Base-by-base conservation (phyloP, 2,113 vertebrate species). In the Cinclus mexicanus region DNA sequence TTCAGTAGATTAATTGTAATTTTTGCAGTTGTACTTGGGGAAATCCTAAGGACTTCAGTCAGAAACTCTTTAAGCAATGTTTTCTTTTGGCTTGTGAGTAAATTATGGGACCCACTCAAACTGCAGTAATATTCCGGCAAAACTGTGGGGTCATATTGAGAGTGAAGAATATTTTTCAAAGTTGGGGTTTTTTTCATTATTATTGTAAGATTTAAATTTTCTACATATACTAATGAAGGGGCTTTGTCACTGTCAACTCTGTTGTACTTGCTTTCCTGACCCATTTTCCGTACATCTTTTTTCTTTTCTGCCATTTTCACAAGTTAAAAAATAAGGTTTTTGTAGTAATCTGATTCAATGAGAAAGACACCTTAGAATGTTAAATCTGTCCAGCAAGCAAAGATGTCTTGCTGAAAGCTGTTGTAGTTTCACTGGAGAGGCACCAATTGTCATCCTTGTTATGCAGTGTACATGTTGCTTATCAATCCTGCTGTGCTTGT, bases 401-500 rank as follows among this genome's bases (percentile, higher is more conserved):
- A 59, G 18, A 24, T 69, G 22, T 69, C 11, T 80, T 88, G 44
- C 71, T 79, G 52, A 72, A 93, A 63, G 35, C 29, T 63, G 17
- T 37, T 47, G 24, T 39, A 47, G 13, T 35, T 65, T 31, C 28
- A 10, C 20, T 33, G 18, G 31, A 77, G 25, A 74, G 14, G n/a
- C 68, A n/a, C 28, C 2, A 1, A 28, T 64, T 82, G 16, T 87
- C 33, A 46, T 56, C 41, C 44, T 65, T 2, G 1, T 8, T 80
- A 11, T 46, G 44, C 16, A 7, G 7, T 76, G 35, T 42, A 46
- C 26, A 11, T 23, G 22, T 35, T 71, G 24, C 18, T 81, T 65
- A 42, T 25, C 42, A 46, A 0, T 59, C 29, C 26, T 77, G 31
- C 47, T 41, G 12, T 29, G n/a, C 5, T 0, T 55, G 1, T 76